These are phyloP conservation scores for Stenichneumon culpator DNA, from an alignment of 2,888 invertebrate species.

Conservation along the genomic window DNA sequence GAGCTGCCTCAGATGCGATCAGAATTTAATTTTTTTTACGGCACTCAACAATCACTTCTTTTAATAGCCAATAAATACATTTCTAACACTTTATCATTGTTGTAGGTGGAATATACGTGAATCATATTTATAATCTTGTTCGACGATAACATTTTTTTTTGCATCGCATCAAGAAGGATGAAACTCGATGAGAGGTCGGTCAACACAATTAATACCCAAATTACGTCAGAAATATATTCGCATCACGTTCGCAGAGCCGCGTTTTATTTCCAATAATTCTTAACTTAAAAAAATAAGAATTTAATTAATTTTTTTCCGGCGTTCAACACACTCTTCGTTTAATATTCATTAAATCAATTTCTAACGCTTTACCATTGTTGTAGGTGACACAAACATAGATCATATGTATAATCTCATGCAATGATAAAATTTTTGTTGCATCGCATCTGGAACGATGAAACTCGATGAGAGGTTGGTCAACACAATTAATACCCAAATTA, in stretches of 20 bases:
- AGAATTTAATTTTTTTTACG: too few relatives aligned
- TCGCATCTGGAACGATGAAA: background rate
- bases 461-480: background rate
- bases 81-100: background rate
- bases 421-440: background rate
- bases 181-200: background rate
- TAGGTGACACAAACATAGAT: background rate
- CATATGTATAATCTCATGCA: background rate
- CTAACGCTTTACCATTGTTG: background rate
- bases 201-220: background rate
- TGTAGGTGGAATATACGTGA: background rate
- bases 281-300: too few relatives aligned
- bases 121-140: background rate
- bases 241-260: background rate
- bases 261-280: background rate
- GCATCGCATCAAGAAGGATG: background rate
- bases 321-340: too few relatives aligned
- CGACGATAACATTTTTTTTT: background rate
- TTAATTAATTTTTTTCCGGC: too few relatives aligned
- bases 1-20: too few relatives aligned
- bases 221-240: background rate
- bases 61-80: too few relatives aligned
- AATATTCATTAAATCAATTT: too few relatives aligned
- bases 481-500: background rate
- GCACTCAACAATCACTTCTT: too few relatives aligned